Percentiles rank a stretch among this genome's conserved stretches.
Conservation (phyloP, 2,888 invertebrate genomes). For the Epistrophe eligans region DNA sequence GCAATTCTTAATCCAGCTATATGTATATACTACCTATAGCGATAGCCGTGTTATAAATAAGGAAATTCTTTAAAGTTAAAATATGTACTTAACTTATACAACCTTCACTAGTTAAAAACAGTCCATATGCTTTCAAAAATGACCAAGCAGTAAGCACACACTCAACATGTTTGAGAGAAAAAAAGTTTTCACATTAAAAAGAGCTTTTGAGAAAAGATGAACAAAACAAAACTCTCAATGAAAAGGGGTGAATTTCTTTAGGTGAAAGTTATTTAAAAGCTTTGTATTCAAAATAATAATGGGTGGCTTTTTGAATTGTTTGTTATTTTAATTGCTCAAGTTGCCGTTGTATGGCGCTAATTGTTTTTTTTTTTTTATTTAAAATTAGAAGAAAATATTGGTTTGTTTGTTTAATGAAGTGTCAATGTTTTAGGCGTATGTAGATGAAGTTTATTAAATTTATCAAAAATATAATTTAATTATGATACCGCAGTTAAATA, state of each 20-base stretch:
- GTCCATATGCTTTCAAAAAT: not conserved
- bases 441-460: too few species aligned
- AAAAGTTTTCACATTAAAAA: conserved; percentile 26
- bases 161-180: conserved; percentile 58
- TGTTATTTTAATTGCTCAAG: conserved; percentile 48
- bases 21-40: too few species aligned
- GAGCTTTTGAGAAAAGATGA: conserved; percentile 48
- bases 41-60: not conserved
- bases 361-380: conserved; percentile 18
- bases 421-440: too few species aligned
- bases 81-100: too few species aligned
- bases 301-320: conserved; percentile 22
- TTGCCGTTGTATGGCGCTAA: conserved; percentile 55
- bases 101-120: not conserved
- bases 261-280: conserved; percentile 27
- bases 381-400: not conserved
- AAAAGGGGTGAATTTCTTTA: conserved; percentile 29
- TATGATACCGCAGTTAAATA: too few species aligned
- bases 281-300: conserved; percentile 17
- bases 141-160: conserved; percentile 38
- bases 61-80: not conserved
- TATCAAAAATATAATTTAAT: too few species aligned
- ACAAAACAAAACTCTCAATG: not conserved
- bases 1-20: not conserved
- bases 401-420: too few species aligned